phyloP scores from a whole-genome alignment of 2,888 invertebrate species.

The Cancer borealis region DNA sequence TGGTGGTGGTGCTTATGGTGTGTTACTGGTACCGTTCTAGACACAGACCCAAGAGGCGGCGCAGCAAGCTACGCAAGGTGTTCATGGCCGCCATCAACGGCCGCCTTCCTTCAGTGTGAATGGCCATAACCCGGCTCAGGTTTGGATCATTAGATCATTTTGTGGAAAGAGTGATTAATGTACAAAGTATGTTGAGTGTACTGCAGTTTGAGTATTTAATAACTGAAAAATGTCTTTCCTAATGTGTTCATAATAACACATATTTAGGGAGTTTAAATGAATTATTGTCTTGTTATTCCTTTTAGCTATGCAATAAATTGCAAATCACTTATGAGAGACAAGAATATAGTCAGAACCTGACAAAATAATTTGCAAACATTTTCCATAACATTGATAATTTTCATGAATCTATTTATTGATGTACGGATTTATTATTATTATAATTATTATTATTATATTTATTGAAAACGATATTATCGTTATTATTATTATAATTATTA shows the following conservation, averaged over 20 bases:
- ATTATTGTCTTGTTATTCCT: not conserved
- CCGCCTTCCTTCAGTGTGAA: conserved; percentile 71
- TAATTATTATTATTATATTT: not conserved
- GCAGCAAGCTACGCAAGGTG: conserved; percentile 73
- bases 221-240: not conserved
- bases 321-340: not conserved
- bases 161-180: not conserved
- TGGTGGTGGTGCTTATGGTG: conserved; percentile 65
- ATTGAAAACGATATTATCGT: not conserved
- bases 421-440: not conserved
- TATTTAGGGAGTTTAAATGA: not conserved
- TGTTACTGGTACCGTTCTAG: conserved; percentile 76
- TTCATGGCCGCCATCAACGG: conserved; percentile 76
- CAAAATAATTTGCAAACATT: not conserved
- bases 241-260: not conserved
- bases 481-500: not conserved
- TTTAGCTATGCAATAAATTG: not conserved
- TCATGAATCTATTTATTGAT: not conserved
- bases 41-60: conserved; percentile 75
- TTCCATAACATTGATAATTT: not conserved
- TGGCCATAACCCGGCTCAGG: not conserved
- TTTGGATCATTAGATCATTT: not conserved
- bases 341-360: not conserved
- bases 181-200: conserved; percentile 23
- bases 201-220: not conserved